A percentile compares a stretch with the other conserved stretches of the same genome.
Conservation (phyloP, 2,888 invertebrate species). For the Drosophila rubida region DNA sequence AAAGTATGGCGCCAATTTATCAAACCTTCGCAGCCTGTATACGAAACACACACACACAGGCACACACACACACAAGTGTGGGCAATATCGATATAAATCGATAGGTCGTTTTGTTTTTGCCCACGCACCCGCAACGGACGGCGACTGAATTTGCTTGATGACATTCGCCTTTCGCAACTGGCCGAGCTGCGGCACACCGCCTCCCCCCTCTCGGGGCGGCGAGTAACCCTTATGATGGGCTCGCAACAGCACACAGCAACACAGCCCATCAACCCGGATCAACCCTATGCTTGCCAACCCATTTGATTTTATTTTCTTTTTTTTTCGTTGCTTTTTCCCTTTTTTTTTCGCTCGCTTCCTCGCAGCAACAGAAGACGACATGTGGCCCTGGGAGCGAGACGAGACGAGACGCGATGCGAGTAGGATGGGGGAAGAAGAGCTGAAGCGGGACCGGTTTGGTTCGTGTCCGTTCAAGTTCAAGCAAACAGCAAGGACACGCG, state of each 20-base stretch:
- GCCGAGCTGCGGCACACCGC: background rate
- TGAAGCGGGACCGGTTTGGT: constrained; percentile 61
- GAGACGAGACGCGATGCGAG: too few species aligned
- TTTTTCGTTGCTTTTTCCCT: constrained; percentile 66
- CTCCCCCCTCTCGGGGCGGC: constrained; percentile 23
- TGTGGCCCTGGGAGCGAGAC: constrained; percentile 54
- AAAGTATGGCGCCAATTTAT: constrained; percentile 60
- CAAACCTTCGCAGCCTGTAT: constrained; percentile 41
- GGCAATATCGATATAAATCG: constrained; percentile 62
- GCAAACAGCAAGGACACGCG: constrained; percentile 70
- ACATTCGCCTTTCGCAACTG: constrained; percentile 54
- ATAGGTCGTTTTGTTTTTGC: constrained; percentile 70
- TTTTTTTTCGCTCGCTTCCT: constrained; percentile 38
- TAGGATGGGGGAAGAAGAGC: constrained; percentile 30
- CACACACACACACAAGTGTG: constrained; percentile 1
- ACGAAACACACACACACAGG: constrained; percentile 14
- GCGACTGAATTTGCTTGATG: constrained; percentile 63
- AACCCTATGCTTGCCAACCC: constrained; percentile 74
- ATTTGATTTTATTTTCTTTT: constrained; percentile 65
- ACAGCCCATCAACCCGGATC: constrained; percentile 33
- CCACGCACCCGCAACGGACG: constrained; percentile 48
- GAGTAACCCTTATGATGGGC: constrained; percentile 74
- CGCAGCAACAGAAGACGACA: constrained; percentile 64
- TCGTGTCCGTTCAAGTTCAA: constrained; percentile 72
- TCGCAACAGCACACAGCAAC: constrained; percentile 32